Conservation (phyloP, 1,140 invertebrate genomes). For the Diachasmimorpha longicaudata region DNA sequence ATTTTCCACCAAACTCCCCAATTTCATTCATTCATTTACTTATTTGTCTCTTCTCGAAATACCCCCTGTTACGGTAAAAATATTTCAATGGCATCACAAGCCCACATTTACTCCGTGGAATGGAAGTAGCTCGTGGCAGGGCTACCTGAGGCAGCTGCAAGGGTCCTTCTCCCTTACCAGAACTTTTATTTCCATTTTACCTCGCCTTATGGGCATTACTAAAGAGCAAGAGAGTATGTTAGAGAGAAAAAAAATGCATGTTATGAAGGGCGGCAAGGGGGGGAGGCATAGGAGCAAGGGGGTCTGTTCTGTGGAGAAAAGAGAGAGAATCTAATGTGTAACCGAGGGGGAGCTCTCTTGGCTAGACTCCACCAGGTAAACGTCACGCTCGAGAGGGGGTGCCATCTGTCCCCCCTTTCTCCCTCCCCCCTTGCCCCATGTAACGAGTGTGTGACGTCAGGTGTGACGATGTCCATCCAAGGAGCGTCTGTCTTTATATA, state of each 20-base stretch:
- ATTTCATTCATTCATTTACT: background rate
- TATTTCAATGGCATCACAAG: background rate
- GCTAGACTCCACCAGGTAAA: slow-evolving; percentile 51
- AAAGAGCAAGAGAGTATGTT: slow-evolving; percentile 3
- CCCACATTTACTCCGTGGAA: background rate
- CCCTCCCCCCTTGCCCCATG: no score
- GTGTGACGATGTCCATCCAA: slow-evolving; percentile 54
- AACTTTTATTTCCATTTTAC: slow-evolving; percentile 56
- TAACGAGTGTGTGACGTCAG: slow-evolving; percentile 62
- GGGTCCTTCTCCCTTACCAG: slow-evolving; percentile 41
- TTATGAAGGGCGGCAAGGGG: no score
- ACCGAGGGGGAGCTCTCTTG: background rate
- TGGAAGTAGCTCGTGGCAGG: slow-evolving; percentile 54
- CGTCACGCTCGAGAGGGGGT: slow-evolving; percentile 61
- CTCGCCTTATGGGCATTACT: slow-evolving; percentile 49
- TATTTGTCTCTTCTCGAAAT: background rate
- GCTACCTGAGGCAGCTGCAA: slow-evolving; percentile 61
- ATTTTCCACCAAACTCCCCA: background rate
- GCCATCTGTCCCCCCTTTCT: slow-evolving; percentile 56
- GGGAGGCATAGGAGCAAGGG: background rate
- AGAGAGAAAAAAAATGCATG: background rate
- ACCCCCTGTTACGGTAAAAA: background rate
- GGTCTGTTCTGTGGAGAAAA: background rate
- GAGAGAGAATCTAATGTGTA: background rate
- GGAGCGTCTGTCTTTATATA: slow-evolving; percentile 40